phyloP scores from a whole-genome alignment of 2,888 invertebrate species.

The Galerucella pusilla region DNA sequence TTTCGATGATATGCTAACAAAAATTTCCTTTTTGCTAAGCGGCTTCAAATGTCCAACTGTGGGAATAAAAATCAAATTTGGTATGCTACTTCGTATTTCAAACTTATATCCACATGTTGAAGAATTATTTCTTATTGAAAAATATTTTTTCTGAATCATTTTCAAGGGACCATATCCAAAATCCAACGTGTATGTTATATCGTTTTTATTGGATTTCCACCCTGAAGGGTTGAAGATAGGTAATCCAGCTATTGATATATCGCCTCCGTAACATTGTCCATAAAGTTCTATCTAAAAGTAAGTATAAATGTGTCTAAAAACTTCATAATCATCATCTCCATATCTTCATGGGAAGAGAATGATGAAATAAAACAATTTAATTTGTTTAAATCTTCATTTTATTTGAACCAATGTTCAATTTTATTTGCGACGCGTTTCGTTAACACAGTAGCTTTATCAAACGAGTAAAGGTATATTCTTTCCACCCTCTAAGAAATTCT shows the following conservation, averaged over 20 bases:
- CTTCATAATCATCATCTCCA: background rate
- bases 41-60: slow-evolving; percentile 65
- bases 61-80: slow-evolving; percentile 66
- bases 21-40: slow-evolving; percentile 65
- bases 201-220: slow-evolving; percentile 23
- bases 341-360: background rate
- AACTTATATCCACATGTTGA: slow-evolving; percentile 60
- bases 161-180: slow-evolving; percentile 62
- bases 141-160: slow-evolving; percentile 60
- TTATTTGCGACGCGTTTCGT: too few relatives aligned
- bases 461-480: too few relatives aligned
- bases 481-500: too few relatives aligned
- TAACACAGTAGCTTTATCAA: too few relatives aligned
- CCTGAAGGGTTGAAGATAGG: slow-evolving; percentile 21
- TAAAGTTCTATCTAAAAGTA: slow-evolving; percentile 59
- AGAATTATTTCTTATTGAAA: slow-evolving; percentile 65
- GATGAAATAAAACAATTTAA: too few relatives aligned
- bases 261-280: slow-evolving; percentile 44
- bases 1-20: slow-evolving; percentile 66
- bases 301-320: background rate
- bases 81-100: slow-evolving; percentile 56
- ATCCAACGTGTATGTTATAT: slow-evolving; percentile 58
- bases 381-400: too few relatives aligned
- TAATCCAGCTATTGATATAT: slow-evolving; percentile 40
- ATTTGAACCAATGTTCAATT: too few relatives aligned